Base-by-base conservation (phyloP, 2,113 vertebrate genomes). In the Lophius piscatorius region DNA sequence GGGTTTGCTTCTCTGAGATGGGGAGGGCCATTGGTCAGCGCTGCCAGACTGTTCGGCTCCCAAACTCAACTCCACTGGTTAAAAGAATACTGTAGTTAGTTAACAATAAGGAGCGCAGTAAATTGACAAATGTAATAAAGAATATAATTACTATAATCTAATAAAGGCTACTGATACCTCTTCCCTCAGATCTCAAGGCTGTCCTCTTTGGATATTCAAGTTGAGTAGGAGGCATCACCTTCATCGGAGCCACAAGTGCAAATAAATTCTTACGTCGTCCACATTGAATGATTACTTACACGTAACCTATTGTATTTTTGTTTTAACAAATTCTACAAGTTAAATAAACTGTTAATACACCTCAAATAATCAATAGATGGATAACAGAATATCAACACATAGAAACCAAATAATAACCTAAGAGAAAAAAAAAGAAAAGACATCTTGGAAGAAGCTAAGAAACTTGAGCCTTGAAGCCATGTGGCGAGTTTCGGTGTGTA, bases 141-240 rank as follows among this genome's bases (percentile, higher is more conserved):
- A 12, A 14, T 21, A 12, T 34, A 33, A 34, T 31, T 2, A 46
- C 23, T 61, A 29, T 38, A 14, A 9, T 35, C 38, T 26, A 16
- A 20, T 5, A 20, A 10, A 17, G 9, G 24, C 17, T 0, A 7
- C 36, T 9, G 10, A 7, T 63, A 83, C 78, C 74, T 76, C 21
- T 29, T n/a, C 4, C n/a, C 2, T 60, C 66, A 89, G 1, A 0
- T 86, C 88, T 17, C 82, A 90, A 9, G 9, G 86, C 90, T 54
- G 35, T 70, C 6, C 71, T 88, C 35, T 86, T 76, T 20, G 88
- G 71, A 35, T 82, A 87, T 80, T 95, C 94, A 5, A 93, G 88
- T 29, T 86, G 86, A 13, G 92, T 84, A 29, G 92, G 84, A 41
- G 84, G 91, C 90, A 93, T 94, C 55, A 94, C 94, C 95, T 96